phyloP scores from a whole-genome alignment of 1,140 invertebrate species.

The Phortica variegata region DNA sequence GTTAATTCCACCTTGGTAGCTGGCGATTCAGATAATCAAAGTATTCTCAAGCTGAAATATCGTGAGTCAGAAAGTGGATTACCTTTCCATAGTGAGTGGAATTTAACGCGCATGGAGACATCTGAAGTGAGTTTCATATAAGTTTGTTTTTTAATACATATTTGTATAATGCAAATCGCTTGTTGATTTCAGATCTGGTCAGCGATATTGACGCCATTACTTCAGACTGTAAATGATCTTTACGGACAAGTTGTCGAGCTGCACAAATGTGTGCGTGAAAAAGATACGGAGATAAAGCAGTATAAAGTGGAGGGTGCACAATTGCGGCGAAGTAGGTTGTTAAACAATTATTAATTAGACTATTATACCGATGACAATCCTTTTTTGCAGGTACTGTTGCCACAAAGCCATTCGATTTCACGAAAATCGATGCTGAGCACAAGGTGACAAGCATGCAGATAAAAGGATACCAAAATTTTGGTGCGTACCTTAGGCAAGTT shows the following conservation, averaged over 20 bases:
- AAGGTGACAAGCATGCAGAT: background rate
- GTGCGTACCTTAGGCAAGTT: background rate
- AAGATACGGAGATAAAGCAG: constrained; percentile 41
- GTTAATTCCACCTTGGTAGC: background rate
- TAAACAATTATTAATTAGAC: background rate
- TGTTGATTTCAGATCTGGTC: constrained; percentile 19
- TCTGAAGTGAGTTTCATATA: constrained; percentile 5
- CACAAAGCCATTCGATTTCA: constrained; percentile 27
- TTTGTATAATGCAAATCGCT: background rate
- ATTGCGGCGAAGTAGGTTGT: constrained; percentile 31
- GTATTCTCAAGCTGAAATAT: constrained; percentile 32
- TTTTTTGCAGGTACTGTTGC: constrained; percentile 25
- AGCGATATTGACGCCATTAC: background rate
- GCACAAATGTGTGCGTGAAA: constrained; percentile 20
- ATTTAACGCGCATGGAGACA: constrained; percentile 2
- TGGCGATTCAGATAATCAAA: background rate
- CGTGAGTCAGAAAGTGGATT: constrained; percentile 10
- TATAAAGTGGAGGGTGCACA: constrained; percentile 29
- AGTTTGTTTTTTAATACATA: background rate
- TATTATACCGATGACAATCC: too few species aligned
- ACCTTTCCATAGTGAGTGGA: constrained; percentile 39
- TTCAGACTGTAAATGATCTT: constrained; percentile 1
- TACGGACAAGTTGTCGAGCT: constrained; percentile 2
- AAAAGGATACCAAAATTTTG: background rate
- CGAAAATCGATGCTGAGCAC: constrained; percentile 18